phyloP scores from a whole-genome alignment of 2,888 invertebrate species.

The Prosapia bicincta region DNA sequence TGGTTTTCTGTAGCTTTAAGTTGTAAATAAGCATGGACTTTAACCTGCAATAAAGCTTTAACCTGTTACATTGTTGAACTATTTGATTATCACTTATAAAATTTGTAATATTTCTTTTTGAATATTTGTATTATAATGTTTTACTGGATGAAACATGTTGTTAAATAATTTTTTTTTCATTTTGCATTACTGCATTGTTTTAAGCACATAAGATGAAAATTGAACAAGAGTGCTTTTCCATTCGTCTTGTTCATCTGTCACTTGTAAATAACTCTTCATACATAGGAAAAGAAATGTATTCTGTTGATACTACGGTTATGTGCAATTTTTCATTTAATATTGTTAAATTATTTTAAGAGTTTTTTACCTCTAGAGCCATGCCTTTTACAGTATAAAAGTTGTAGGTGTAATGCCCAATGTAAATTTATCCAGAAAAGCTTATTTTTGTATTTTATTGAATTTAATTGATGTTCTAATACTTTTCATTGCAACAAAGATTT shows the following conservation, averaged over 20 bases:
- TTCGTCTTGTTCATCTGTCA: background rate
- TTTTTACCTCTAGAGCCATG: background rate
- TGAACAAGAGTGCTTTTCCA: background rate
- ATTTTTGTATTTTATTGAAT: background rate
- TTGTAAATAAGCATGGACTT: slow-evolving; percentile 18
- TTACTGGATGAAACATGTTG: background rate
- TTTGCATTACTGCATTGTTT: background rate
- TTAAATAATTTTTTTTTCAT: background rate
- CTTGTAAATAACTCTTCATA: background rate
- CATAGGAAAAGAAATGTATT: background rate
- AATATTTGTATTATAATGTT: background rate
- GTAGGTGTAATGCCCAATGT: background rate
- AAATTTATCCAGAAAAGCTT: background rate
- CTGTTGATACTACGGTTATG: background rate
- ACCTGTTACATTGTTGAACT: background rate
- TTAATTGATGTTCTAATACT: background rate
- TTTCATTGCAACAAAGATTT: background rate
- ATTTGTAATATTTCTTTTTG: background rate
- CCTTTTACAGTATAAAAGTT: background rate
- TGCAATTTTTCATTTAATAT: background rate
- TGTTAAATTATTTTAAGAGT: background rate
- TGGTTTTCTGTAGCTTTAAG: background rate
- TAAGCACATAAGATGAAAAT: background rate
- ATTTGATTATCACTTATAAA: background rate
- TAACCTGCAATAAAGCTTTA: background rate